Evolutionary conservation across 2,888 invertebrate genomes (phyloP).

Genomic region (Gryllus longicercus): DNA sequence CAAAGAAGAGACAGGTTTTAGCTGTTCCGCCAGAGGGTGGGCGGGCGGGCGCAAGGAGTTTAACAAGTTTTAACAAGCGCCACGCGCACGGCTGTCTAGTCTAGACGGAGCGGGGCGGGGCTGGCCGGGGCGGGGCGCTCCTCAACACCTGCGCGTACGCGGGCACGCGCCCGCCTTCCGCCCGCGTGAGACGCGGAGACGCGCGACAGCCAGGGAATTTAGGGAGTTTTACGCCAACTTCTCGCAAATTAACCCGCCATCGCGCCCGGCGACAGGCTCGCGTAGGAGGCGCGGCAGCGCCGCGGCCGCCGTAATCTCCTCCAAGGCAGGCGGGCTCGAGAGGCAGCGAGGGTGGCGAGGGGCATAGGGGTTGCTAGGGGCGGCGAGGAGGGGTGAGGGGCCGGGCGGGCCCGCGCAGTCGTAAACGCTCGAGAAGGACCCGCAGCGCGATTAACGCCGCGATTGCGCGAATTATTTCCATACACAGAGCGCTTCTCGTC

Average conservation of each 20-base stretch:
- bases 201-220: not conserved
- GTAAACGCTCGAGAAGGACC: not conserved
- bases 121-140: not conserved
- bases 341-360: no score
- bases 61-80: slow-evolving; percentile 6
- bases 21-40: not conserved
- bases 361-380: no score
- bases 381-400: no score
- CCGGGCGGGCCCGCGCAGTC: no score
- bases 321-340: no score
- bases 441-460: not conserved
- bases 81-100: not conserved
- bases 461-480: slow-evolving; percentile 11
- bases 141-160: not conserved
- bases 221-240: not conserved
- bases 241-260: not conserved
- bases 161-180: not conserved
- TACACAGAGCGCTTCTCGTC: not conserved
- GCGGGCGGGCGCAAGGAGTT: not conserved
- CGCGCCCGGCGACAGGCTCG: not conserved
- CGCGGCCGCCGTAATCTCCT: no score
- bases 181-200: not conserved
- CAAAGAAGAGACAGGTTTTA: no score
- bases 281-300: no score
- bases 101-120: not conserved